Evolutionary conservation across 2,888 invertebrate genomes (phyloP), one percentile per base, ranked within the genome.

Genomic region (Drosophila kambysellisi): DNA sequence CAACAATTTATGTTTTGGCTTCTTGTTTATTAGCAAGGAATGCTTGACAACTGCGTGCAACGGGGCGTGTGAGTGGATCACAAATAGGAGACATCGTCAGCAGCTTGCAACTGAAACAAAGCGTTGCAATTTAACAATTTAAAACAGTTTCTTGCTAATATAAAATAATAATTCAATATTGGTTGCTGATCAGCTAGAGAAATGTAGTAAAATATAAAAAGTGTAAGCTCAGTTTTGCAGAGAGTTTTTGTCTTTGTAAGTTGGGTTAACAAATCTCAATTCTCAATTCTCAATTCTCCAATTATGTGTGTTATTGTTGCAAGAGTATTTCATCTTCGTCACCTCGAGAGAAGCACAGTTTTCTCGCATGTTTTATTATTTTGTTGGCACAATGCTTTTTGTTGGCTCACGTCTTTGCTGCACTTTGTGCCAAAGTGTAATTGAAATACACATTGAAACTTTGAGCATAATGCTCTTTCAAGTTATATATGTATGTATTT

Each of bases 401-500:
- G 54, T 69, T 57, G 78, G 56, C 68, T 59, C 20, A 59, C 17
- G 56, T 51, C 43, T 56, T 29, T 29, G 69, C 57, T 56, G 57
- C 65, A 69, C 74, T 79, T 73, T 76, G 76, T 62, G 74, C 65
- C 70, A 76, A 80, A 83, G 81, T 85, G 83, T 83, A 83, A 83
- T 83, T 83, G 83, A 83, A 83, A 83, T 85, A 74, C 86, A 82
- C 86, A 83, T 85, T 83, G 83, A 83, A 83, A 86, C 81, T 83
- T 83, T 82, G 80, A 86, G 86, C 72, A 75, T 83, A 83, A 83
- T 83, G 78, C 86, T 81, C 83, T 83, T 83, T 85, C 81, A 85
- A 77, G 73, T 76, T 83, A 70, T 46, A 15, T 8, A 15, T 9
- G 4, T 25, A 12, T 25, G 20, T 25, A 25, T 25, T 25, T 57